Percentiles rank a stretch among this genome's conserved stretches.
These are phyloP conservation scores for Cryptops parisi DNA, from an alignment of 2,888 invertebrate species.

Conservation along the genomic window DNA sequence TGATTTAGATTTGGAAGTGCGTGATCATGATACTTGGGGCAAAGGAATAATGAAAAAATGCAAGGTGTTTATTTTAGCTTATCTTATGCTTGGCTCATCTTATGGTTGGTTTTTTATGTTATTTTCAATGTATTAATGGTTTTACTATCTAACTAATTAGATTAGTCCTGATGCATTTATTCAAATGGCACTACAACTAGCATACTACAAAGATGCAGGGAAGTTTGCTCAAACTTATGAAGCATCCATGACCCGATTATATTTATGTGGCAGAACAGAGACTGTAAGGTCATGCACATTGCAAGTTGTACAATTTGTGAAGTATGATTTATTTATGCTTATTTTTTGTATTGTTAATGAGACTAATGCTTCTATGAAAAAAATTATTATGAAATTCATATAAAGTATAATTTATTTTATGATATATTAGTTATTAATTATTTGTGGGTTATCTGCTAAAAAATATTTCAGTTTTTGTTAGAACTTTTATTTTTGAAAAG, in stretches of 20 bases:
- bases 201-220: conserved; percentile 34
- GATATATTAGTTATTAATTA: too few relatives aligned
- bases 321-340: too few relatives aligned
- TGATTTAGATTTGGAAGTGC: conserved; percentile 34
- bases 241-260: conserved; percentile 37
- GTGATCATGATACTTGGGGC: conserved; percentile 34
- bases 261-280: conserved; percentile 36
- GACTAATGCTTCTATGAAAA: too few relatives aligned
- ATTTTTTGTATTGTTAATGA: too few relatives aligned
- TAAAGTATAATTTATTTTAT: too few relatives aligned
- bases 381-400: too few relatives aligned
- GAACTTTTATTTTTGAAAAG: too few relatives aligned
- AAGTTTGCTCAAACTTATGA: conserved; percentile 37
- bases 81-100: background rate
- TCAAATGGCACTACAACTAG: conserved; percentile 36
- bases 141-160: conserved; percentile 17
- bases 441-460: too few relatives aligned
- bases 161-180: conserved; percentile 39
- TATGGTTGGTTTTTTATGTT: background rate
- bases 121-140: background rate
- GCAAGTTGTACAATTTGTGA: conserved; percentile 32
- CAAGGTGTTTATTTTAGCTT: conserved; percentile 25
- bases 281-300: conserved; percentile 36
- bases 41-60: conserved; percentile 37
- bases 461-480: too few relatives aligned